phyloP scores from a whole-genome alignment of 2,113 vertebrate genomes.

The Archocentrus centrarchus region DNA sequence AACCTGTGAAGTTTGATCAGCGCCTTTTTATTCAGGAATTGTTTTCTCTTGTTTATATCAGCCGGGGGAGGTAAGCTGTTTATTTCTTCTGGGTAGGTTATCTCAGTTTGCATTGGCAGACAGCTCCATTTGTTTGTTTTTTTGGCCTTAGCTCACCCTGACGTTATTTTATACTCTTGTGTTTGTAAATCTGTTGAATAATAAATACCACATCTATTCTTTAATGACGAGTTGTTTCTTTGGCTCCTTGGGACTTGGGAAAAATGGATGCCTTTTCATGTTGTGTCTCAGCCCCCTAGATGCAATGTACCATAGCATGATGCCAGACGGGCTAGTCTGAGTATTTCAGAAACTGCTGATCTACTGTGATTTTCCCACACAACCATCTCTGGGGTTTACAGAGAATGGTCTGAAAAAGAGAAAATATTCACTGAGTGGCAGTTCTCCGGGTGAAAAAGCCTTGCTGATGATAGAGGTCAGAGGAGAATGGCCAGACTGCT shows the following conservation, averaged over 20 bases:
- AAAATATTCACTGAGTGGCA: not conserved
- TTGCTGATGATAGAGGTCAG: not conserved
- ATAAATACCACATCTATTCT: not conserved
- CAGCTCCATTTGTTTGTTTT: not conserved
- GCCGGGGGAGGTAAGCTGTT: not conserved
- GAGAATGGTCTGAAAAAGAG: not conserved
- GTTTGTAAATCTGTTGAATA: constrained; percentile 8
- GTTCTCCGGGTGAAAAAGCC: too few relatives aligned
- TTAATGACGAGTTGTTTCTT: not conserved
- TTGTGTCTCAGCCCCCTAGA: not conserved
- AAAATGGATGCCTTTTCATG: too few relatives aligned
- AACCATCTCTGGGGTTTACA: not conserved
- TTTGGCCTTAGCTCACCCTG: not conserved
- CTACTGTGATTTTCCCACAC: not conserved
- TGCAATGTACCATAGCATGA: not conserved
- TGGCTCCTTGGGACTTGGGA: not conserved
- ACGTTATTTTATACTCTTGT: not conserved
- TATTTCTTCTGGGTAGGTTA: not conserved
- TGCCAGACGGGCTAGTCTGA: not conserved
- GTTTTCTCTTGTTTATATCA: not conserved
- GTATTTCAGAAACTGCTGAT: not conserved
- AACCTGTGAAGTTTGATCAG: not conserved
- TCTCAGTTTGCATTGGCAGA: not conserved
- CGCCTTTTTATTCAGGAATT: not conserved
- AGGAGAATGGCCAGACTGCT: not conserved